Evolutionary conservation across 2,888 invertebrate species (phyloP), one percentile per base, ranked within the genome.

Genomic region (Caenorhabditis drosophilae): DNA sequence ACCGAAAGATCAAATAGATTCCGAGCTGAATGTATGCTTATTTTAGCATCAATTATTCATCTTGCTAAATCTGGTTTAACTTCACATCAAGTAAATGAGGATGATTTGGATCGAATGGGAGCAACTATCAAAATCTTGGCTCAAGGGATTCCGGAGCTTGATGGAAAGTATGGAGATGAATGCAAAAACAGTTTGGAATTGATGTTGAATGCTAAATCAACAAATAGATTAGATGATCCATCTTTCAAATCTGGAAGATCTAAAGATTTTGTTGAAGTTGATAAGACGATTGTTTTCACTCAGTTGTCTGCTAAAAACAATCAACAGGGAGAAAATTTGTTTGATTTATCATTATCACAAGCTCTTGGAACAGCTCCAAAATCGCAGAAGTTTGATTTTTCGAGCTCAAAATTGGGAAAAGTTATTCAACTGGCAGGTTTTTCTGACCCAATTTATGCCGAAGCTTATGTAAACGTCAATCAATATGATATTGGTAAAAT

Each of bases 391-490:
- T 86, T 86, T 66, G 84, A 84, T 42, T 79, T 87, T 86, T 23
- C 84, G 86, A 11, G 67, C 56, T 73, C 73, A 6, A 73, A 73
- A 54, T 60, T 71, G 2, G 70, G 71, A 49, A 75, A 75, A 40
- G 81, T 94, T 69, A 93, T 94, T 35, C 98, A 98, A 85, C 87
- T 99, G 81, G 97, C 98, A 3, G 98, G 97, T 15, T 97, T 97
- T 87, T 95, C 95, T 0, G 98, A 99, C 88, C 97, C 98, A 0
- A 96, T 99, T 63, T 99, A 99, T 85, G 93, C 98, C 0, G 98
- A 99, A 87, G 97, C 98, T n/a, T 93, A 97, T 83, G 97, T 99
- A 1, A 91, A 97, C 85, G 97, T 99, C 75, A 95, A 95, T 86
- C 95, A 95, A 84, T 84, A 81, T 42, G 82, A 81, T 69, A 82